These are phyloP conservation scores for Chrysocyon brachyurus DNA, from an alignment of 2,797 vertebrate genomes.

Conservation along the genomic window DNA sequence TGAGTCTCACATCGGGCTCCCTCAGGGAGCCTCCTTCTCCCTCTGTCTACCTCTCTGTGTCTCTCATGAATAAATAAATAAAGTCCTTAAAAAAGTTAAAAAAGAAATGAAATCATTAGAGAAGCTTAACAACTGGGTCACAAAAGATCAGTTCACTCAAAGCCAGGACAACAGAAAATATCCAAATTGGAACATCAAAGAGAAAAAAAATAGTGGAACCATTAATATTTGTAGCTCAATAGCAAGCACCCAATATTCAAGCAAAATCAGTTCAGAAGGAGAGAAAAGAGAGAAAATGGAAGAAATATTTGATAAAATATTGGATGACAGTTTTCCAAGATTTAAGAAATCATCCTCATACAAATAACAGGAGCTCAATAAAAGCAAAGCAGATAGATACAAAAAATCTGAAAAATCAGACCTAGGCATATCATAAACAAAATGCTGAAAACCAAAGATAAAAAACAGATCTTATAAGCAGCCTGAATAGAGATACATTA, in stretches of 20 bases:
- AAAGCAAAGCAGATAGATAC: not conserved
- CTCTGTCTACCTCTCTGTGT: too few species aligned
- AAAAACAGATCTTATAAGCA: not conserved
- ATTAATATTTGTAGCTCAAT: not conserved
- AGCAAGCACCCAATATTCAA: not conserved
- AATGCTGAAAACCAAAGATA: not conserved
- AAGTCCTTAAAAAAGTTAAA: not conserved
- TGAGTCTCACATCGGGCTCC: too few species aligned
- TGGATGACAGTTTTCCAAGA: not conserved
- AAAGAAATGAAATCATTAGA: constrained; percentile 17
- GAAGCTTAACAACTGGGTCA: not conserved
- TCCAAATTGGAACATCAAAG: not conserved
- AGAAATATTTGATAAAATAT: not conserved
- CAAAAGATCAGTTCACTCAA: not conserved
- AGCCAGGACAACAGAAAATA: not conserved
- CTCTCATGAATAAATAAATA: too few species aligned
- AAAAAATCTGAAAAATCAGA: not conserved
- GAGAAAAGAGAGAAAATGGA: not conserved
- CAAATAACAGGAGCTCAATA: not conserved
- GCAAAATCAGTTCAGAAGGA: not conserved
- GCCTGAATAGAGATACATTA: not conserved
- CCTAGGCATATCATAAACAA: not conserved
- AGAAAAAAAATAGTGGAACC: not conserved
- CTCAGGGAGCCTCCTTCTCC: too few species aligned
- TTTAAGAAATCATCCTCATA: not conserved